Base-by-base conservation (phyloP, 2,888 invertebrate genomes). In the Chrysotoxum bicinctum region DNA sequence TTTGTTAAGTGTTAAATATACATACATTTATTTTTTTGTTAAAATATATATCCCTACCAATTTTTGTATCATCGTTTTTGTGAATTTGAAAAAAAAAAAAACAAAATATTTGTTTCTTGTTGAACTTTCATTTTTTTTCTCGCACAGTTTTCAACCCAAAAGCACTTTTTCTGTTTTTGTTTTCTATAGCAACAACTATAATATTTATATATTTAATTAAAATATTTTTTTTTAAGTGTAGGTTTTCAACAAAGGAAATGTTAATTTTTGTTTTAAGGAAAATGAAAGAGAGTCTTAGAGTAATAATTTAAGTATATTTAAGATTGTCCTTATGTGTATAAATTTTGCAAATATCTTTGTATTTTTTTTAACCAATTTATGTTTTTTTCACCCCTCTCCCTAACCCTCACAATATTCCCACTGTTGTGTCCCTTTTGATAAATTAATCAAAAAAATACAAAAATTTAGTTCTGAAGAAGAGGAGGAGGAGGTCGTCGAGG, bases 401-500 rank as follows among this genome's bases (percentile, higher is more conserved):
- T 21, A 14, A 19, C 6, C 21, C 12, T 8, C 68, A 75, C 19
- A 50, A 52, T 68, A 54, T 45, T 60, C 32, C 69, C 74, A n/a
- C 37, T 72, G 19, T 30, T 54, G 79, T 77, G 16, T 69, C 52
- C 68, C 60, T 23, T 45, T 76, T 72, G 68, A 84, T 79, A 84
- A 14, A 72, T 81, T 68, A 62, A 30, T 72, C 87, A 87, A 87
- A 87, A 87, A 87, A 75, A 78, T 77, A 85, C 76, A 62, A 12
- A 66, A 58, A 82, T 77, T 75, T 88, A 92, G 92, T 90, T 92
- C 92, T 89, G 92, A 92, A 89, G 92, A 92, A 89, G 92, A 92
- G 90, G 90, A 90, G 88, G 91, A 92, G 90, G 92, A 92, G 90
- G 91, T 91, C 90, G 91, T 90, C 90, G 92, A 92, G 90, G 91